A percentile compares a stretch with the other conserved stretches of the same genome.
These are phyloP conservation scores for Spodoptera litura DNA, from an alignment of 1,140 invertebrate species.

Conservation along the genomic window DNA sequence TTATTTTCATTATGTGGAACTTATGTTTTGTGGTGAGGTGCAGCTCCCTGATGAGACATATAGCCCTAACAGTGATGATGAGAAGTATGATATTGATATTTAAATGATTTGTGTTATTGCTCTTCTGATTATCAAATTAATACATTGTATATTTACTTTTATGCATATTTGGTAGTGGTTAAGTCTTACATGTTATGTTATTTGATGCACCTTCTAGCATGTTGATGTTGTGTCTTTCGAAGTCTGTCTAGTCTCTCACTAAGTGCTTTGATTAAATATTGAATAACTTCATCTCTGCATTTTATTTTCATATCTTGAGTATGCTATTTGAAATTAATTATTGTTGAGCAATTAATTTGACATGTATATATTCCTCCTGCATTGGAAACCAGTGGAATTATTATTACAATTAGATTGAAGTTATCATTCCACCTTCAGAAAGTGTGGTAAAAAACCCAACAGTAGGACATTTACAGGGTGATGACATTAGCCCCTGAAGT, in stretches of 20 bases:
- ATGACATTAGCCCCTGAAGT: too few relatives aligned
- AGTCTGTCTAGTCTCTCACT: constrained; percentile 59
- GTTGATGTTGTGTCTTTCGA: constrained; percentile 34
- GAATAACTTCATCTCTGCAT: neutral
- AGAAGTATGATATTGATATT: constrained; percentile 84
- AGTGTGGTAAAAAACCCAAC: too few relatives aligned
- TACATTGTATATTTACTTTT: constrained; percentile 26
- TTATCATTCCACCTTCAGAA: too few relatives aligned
- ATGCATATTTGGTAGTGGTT: constrained; percentile 52
- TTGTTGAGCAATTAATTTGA: too few relatives aligned
- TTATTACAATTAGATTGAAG: too few relatives aligned
- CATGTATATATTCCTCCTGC: too few relatives aligned
- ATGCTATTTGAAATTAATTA: neutral
- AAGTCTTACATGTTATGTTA: constrained; percentile 43
- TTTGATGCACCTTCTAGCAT: constrained; percentile 51
- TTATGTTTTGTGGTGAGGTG: constrained; percentile 82
- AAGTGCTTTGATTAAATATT: constrained; percentile 59
- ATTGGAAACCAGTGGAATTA: too few relatives aligned
- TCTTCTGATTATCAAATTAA: constrained; percentile 5
- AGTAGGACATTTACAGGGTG: too few relatives aligned
- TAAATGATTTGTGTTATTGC: constrained; percentile 54
- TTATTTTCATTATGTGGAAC: constrained; percentile 84
- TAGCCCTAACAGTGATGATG: constrained; percentile 83
- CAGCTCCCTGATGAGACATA: constrained; percentile 79
- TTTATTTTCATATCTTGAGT: constrained; percentile 1